These are phyloP conservation scores for Aleadryas rufinucha DNA, from an alignment of 2,113 vertebrate genomes.

Conservation along the genomic window DNA sequence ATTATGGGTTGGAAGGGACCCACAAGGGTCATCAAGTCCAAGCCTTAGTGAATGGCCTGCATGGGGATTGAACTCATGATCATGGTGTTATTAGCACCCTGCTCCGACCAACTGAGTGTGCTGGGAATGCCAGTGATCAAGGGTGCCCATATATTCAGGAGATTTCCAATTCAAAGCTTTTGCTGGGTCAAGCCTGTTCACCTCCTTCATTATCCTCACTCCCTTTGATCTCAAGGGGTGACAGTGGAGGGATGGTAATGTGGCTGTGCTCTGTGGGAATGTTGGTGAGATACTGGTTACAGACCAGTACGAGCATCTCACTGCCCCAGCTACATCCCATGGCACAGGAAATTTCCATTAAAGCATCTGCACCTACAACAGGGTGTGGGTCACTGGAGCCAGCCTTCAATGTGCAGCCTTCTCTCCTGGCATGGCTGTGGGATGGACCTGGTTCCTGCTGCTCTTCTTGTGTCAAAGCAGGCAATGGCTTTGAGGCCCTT, in stretches of 20 bases:
- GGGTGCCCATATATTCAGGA: neutral
- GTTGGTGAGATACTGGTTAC: rapidly evolving
- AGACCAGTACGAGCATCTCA: neutral
- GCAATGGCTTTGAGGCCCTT: neutral
- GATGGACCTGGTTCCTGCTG: neutral
- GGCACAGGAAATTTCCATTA: neutral
- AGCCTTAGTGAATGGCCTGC: neutral
- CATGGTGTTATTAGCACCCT: neutral
- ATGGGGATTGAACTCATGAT: too few relatives aligned
- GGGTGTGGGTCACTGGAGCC: neutral
- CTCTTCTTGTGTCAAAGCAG: neutral
- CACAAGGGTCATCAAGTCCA: neutral
- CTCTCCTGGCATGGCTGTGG: neutral
- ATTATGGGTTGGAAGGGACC: neutral
- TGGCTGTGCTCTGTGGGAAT: neutral
- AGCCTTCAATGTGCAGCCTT: neutral
- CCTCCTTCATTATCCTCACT: neutral
- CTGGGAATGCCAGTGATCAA: neutral
- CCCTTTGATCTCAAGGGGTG: neutral
- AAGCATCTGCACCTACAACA: neutral
- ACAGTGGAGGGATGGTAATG: rapidly evolving
- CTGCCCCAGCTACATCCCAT: rapidly evolving
- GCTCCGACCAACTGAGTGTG: neutral
- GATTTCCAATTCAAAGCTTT: neutral
- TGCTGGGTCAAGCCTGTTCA: neutral